These are phyloP conservation scores for Phymatocera aterrima DNA, from an alignment of 2,888 invertebrate genomes.

Conservation along the genomic window DNA sequence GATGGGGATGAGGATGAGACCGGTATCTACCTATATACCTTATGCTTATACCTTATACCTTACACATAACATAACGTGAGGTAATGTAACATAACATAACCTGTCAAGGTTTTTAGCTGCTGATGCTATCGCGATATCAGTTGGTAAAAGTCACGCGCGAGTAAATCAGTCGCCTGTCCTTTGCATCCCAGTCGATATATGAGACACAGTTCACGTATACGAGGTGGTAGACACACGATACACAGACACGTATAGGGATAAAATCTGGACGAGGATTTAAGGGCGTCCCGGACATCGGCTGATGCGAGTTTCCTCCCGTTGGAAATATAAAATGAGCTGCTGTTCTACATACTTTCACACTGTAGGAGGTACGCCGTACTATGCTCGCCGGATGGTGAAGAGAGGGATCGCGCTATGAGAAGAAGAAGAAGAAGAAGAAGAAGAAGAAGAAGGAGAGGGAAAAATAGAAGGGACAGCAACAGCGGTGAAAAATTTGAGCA, in stretches of 20 bases:
- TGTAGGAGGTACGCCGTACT: no score
- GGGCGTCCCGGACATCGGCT: no score
- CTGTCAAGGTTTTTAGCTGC: conserved; percentile 2
- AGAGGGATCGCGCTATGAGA: not conserved
- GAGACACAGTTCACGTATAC: no score
- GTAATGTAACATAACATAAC: not conserved
- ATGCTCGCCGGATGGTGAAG: not conserved
- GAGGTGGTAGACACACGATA: no score
- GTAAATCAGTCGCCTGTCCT: conserved; percentile 71
- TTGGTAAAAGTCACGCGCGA: conserved; percentile 64
- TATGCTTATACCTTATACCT: no score
- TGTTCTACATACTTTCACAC: no score
- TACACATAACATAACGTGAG: no score
- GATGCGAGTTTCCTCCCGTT: no score
- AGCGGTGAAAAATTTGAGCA: conserved; percentile 67
- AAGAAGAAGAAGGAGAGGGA: not conserved
- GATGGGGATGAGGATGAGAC: not conserved
- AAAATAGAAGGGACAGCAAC: conserved; percentile 29
- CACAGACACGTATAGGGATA: not conserved
- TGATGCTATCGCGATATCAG: conserved; percentile 47
- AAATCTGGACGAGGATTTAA: not conserved
- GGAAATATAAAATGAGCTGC: no score
- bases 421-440: not conserved
- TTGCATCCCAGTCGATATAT: conserved; percentile 63
- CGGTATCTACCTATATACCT: no score